Conservation (phyloP, 1,140 invertebrate species). For the Goniozus legneri region DNA sequence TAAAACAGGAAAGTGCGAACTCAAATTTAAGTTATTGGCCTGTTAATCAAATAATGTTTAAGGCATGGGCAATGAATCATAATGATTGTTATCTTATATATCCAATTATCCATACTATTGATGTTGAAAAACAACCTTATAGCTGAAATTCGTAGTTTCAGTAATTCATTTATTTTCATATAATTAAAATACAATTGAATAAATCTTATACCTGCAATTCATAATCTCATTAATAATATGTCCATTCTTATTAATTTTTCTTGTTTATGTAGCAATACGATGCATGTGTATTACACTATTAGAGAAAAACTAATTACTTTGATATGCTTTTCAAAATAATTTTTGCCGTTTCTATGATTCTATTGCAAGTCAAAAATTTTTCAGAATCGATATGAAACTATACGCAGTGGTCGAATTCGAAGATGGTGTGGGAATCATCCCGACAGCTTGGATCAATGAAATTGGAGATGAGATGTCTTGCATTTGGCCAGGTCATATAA, state of each 20-base stretch:
- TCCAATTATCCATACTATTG: neutral
- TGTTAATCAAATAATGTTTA: neutral
- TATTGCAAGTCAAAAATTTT: no score
- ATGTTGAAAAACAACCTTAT: no score
- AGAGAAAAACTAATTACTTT: neutral
- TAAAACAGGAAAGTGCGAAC: neutral
- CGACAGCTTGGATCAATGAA: neutral
- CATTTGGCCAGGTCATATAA: neutral
- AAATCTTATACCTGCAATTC: neutral
- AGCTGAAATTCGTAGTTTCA: neutral
- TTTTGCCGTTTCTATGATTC: no score
- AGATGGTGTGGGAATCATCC: neutral
- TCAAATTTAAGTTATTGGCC: neutral
- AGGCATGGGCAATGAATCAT: neutral
- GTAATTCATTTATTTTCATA: neutral
- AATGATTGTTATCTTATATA: neutral
- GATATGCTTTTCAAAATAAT: neutral
- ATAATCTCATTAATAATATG: neutral
- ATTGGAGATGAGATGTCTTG: neutral
- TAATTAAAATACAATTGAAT: constrained; percentile 2
- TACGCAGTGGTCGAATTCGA: neutral
- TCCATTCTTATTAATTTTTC: no score
- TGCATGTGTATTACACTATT: no score
- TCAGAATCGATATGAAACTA: neutral
- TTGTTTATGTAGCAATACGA: no score